Percentiles rank a stretch among this genome's conserved stretches.
Conservation (phyloP, 2,888 invertebrate genomes). For the Drosophila multiciliata region DNA sequence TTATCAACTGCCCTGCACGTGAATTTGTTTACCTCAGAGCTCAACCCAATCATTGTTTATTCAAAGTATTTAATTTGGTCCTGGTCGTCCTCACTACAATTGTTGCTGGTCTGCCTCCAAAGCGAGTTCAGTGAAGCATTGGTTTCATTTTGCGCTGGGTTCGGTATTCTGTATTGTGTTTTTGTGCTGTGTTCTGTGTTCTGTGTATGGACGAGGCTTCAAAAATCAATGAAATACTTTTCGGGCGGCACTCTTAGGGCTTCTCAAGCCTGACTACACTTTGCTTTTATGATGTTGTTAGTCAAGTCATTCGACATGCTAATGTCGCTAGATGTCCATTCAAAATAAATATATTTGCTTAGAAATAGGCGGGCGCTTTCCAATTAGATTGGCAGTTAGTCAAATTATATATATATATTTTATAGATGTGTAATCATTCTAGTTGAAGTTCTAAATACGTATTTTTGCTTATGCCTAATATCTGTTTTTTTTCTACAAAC, state of each 20-base stretch:
- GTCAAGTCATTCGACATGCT: conserved; percentile 64
- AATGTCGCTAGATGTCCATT: conserved; percentile 52
- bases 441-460: background rate
- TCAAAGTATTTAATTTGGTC: conserved; percentile 52
- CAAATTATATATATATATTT: conserved; percentile 5
- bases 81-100: conserved; percentile 19
- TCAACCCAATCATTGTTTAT: conserved; percentile 58
- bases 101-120: conserved; percentile 23
- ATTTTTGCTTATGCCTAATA: too few relatives aligned
- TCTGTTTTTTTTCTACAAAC: background rate
- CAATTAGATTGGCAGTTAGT: conserved; percentile 11
- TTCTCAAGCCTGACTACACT: conserved; percentile 77
- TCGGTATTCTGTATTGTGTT: conserved; percentile 30
- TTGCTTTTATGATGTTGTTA: conserved; percentile 67
- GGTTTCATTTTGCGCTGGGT: conserved; percentile 40
- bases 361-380: background rate
- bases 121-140: conserved; percentile 48
- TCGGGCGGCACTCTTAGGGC: conserved; percentile 82
- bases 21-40: conserved; percentile 65
- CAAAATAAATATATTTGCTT: conserved; percentile 14
- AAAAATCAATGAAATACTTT: conserved; percentile 84
- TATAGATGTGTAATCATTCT: background rate
- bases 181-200: conserved; percentile 29
- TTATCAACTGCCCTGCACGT: conserved; percentile 59
- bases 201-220: conserved; percentile 76